A percentile compares a stretch with the other conserved stretches of the same genome.
phyloP scores from a whole-genome alignment of 2,888 invertebrate genomes.

The Eulithis prunata region DNA sequence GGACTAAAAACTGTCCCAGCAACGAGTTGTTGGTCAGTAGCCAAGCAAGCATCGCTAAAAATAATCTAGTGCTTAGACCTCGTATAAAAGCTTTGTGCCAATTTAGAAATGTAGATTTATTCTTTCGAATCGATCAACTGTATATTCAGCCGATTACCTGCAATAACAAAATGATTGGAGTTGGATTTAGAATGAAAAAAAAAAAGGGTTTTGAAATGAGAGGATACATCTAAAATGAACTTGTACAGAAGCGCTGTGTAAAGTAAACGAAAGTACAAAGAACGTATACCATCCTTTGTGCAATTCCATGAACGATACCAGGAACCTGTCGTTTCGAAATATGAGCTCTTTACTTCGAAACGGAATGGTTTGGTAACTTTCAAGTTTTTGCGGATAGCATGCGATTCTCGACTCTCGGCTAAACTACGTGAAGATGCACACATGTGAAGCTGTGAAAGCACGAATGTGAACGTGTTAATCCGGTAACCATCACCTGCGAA shows the following conservation, averaged over 20 bases:
- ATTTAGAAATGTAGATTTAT: constrained; percentile 2
- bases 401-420: constrained; percentile 47
- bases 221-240: constrained; percentile 41
- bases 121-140: constrained; percentile 27
- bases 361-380: constrained; percentile 58
- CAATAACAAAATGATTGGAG: constrained; percentile 43
- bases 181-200: constrained; percentile 36
- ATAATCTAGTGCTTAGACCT: not conserved
- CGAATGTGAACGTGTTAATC: constrained; percentile 82
- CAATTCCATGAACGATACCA: constrained; percentile 53
- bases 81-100: not conserved
- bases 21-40: not conserved
- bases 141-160: constrained; percentile 43
- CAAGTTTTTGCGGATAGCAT: constrained; percentile 50
- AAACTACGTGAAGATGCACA: constrained; percentile 57
- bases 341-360: constrained; percentile 80
- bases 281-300: constrained; percentile 46
- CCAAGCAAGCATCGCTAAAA: not conserved
- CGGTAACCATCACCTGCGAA: constrained; percentile 74
- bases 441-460: constrained; percentile 68
- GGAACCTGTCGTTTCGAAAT: constrained; percentile 66
- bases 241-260: constrained; percentile 38
- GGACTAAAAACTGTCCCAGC: not conserved
- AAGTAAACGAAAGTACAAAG: constrained; percentile 48
- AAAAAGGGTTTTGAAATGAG: constrained; percentile 29